Percentiles rank a stretch among this genome's conserved stretches.
These are phyloP conservation scores for Cossypha dichroa DNA, from an alignment of 2,797 vertebrate genomes.

Conservation along the genomic window DNA sequence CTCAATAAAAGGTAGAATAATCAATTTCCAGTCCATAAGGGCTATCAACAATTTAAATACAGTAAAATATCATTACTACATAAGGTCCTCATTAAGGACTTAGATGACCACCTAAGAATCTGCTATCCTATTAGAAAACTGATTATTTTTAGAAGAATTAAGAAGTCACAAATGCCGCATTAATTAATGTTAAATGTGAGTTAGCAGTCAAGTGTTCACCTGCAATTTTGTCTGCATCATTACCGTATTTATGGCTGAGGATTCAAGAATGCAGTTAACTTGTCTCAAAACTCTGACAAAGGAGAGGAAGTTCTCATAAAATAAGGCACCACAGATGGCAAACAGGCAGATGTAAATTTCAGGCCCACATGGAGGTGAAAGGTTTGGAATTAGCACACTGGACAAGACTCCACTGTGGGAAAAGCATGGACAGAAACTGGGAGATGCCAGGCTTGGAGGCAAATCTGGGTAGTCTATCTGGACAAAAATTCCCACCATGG, in stretches of 20 bases:
- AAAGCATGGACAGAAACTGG: neutral
- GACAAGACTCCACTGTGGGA: neutral
- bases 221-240: neutral
- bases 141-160: neutral
- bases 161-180: neutral
- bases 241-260: neutral
- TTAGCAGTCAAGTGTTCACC: neutral
- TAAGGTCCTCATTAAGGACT: neutral
- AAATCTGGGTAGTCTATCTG: neutral
- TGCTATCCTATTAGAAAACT: neutral
- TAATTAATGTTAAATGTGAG: neutral
- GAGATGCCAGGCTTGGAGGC: neutral
- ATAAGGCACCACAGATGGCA: neutral
- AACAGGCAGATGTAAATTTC: neutral
- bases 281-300: neutral
- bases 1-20: neutral
- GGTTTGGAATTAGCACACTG: neutral
- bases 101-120: neutral
- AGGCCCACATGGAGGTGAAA: accelerated
- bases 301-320: neutral
- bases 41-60: neutral
- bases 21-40: neutral
- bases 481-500: neutral
- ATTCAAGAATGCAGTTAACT: neutral
- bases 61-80: neutral